Evolutionary conservation across 2,888 invertebrate species (phyloP).

Genomic region (Scelioninae gen. 1): DNA sequence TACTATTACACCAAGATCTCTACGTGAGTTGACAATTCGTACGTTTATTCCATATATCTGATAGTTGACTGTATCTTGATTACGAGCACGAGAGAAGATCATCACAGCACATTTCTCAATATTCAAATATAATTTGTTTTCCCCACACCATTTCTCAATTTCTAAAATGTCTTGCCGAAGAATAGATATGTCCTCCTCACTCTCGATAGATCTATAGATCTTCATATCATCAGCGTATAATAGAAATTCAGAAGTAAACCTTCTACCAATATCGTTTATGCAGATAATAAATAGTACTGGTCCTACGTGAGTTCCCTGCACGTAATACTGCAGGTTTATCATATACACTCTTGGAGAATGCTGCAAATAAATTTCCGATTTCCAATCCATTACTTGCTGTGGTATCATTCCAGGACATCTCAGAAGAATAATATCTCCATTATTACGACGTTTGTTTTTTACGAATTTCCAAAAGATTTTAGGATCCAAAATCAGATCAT

Average conservation of each 20-base stretch:
- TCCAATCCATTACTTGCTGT: too few species aligned
- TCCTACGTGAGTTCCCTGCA: too few species aligned
- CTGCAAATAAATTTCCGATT: too few species aligned
- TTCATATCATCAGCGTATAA: not conserved
- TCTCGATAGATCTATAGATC: not conserved
- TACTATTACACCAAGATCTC: too few species aligned
- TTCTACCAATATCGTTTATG: not conserved
- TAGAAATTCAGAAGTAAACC: not conserved
- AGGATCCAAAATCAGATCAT: not conserved
- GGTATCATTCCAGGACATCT: too few species aligned
- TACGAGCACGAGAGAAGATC: too few species aligned
- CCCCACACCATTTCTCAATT: not conserved
- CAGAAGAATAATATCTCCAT: too few species aligned
- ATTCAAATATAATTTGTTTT: not conserved
- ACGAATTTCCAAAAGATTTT: not conserved
- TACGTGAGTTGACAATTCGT: too few species aligned
- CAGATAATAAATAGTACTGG: not conserved
- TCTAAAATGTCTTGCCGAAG: not conserved
- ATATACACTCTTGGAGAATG: too few species aligned
- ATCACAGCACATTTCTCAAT: not conserved
- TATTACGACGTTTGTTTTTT: not conserved
- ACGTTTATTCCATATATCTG: too few species aligned
- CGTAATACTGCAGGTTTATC: too few species aligned
- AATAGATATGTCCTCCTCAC: not conserved
- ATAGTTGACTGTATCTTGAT: too few species aligned